phyloP scores from a whole-genome alignment of 2,113 vertebrate genomes.

The Cebus imitator region DNA sequence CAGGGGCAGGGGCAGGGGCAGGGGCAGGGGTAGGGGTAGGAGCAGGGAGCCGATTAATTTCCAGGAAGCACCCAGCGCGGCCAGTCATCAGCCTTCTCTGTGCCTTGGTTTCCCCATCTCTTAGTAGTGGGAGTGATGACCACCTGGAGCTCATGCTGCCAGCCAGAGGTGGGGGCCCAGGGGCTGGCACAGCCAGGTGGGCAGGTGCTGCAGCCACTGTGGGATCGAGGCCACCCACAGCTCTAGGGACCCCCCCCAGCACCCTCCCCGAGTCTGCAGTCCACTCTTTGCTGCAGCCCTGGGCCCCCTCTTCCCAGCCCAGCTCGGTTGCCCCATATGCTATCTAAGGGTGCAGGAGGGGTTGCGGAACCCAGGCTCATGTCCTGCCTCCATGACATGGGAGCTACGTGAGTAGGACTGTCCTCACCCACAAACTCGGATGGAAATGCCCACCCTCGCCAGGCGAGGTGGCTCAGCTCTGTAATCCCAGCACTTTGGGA shows the following conservation, averaged over 20 bases:
- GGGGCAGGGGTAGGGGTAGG: rapidly evolving
- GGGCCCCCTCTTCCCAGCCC: background rate
- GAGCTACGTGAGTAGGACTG: rapidly evolving
- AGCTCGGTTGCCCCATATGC: background rate
- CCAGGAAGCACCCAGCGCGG: background rate
- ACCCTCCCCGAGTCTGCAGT: background rate
- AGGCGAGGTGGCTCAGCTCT: background rate
- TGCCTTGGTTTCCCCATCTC: background rate
- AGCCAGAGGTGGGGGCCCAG: background rate
- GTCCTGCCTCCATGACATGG: background rate
- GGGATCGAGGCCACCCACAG: background rate
- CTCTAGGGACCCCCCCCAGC: background rate
- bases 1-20: rapidly evolving
- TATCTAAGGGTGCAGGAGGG: background rate
- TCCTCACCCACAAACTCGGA: background rate
- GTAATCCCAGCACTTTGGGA: no score
- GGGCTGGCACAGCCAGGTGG: background rate
- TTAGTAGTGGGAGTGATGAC: rapidly evolving
- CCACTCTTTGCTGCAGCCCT: background rate
- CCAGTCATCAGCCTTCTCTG: rapidly evolving
- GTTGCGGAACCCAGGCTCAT: rapidly evolving
- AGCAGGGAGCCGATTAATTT: background rate
- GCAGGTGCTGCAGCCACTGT: background rate
- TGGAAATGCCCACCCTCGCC: background rate
- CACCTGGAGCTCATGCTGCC: background rate